These are phyloP conservation scores for Peribatodes rhomboidaria DNA, from an alignment of 2,888 invertebrate genomes.

Conservation along the genomic window DNA sequence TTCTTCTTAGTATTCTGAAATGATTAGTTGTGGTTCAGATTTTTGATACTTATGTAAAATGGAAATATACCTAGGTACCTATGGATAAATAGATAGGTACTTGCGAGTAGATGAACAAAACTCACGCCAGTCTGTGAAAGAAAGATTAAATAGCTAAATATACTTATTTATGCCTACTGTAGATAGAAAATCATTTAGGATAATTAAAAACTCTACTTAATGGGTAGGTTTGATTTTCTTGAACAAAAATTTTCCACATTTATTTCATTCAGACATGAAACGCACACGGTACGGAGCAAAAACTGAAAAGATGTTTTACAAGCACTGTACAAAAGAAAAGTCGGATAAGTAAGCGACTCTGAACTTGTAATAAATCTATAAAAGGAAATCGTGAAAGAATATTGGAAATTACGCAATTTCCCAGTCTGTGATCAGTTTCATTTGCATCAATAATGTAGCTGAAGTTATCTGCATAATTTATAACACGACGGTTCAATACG, in stretches of 20 bases:
- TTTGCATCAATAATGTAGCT: slow-evolving; percentile 29
- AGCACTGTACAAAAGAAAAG: neutral
- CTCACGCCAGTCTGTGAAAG: neutral
- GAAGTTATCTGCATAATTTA: slow-evolving; percentile 22
- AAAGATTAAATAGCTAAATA: neutral
- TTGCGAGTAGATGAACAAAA: too few species aligned
- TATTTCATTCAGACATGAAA: neutral
- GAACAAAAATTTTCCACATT: neutral
- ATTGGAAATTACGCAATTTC: slow-evolving; percentile 33
- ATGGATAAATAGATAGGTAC: too few species aligned
- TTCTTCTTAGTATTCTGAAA: too few species aligned
- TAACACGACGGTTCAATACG: slow-evolving; percentile 3
- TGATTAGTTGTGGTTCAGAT: too few species aligned
- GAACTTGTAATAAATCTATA: slow-evolving; percentile 19
- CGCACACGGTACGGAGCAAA: neutral
- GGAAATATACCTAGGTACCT: too few species aligned
- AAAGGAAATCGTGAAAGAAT: slow-evolving; percentile 20
- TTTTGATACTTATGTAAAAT: too few species aligned
- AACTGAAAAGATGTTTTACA: neutral
- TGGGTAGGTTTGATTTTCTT: neutral
- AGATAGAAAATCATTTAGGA: too few species aligned
- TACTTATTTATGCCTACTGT: too few species aligned
- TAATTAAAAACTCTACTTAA: neutral
- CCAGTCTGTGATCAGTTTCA: slow-evolving; percentile 23
- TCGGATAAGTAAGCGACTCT: slow-evolving; percentile 1